Evolutionary conservation across 2,113 vertebrate species (phyloP).

Genomic region (Pachypanchax playfairii): DNA sequence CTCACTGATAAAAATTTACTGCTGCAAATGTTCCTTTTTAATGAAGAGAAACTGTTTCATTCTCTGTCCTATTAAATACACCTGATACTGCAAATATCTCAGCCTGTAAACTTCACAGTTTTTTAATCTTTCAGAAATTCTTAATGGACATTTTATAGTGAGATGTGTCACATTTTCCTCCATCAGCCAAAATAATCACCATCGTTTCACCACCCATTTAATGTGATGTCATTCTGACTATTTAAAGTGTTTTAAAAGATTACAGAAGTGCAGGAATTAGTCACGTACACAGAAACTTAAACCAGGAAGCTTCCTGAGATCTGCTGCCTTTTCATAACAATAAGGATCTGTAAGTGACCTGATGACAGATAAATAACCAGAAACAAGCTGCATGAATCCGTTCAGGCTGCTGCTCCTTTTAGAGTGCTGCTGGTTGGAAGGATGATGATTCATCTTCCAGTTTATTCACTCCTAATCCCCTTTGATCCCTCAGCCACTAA

Average conservation of each 20-base stretch:
- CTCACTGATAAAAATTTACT: no score
- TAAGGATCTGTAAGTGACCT: neutral
- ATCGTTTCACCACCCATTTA: neutral
- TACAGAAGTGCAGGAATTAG: neutral
- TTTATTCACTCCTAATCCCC: conserved; percentile 1
- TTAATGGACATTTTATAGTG: neutral
- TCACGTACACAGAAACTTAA: neutral
- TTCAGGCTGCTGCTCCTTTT: neutral
- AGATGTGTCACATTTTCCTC: neutral
- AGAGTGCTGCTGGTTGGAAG: neutral
- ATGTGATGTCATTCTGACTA: neutral
- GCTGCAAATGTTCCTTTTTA: no score
- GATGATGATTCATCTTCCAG: conserved; percentile 8
- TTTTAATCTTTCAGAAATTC: neutral
- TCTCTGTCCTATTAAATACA: no score
- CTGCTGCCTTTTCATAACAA: neutral
- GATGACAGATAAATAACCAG: conserved; percentile 11
- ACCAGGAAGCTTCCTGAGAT: neutral
- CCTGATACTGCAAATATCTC: no score
- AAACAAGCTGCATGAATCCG: neutral
- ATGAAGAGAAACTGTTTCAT: no score
- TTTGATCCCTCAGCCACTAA: neutral
- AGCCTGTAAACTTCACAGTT: no score
- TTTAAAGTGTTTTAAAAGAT: conserved; percentile 3
- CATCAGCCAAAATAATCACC: no score